Base-by-base conservation (phyloP, 2,888 invertebrate species). In the Eupithecia pulchellata region DNA sequence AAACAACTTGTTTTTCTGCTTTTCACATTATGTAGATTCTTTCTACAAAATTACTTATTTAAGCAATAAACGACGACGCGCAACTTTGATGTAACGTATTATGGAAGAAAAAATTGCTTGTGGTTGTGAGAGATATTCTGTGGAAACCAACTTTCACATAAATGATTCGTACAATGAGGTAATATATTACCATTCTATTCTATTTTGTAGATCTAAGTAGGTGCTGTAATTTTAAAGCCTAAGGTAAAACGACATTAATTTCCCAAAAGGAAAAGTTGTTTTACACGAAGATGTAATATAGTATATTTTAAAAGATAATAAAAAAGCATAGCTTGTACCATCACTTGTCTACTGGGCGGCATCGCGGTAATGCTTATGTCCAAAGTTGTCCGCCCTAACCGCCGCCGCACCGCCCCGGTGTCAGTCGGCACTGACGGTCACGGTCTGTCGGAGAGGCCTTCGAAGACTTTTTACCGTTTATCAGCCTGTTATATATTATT, bases 341-440 rank as follows among this genome's bases (percentile, higher is more conserved):
- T 58, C 71, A 78, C 76, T 52, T 25, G 80, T 79, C 81, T 84
- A 77, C 84, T 88, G 88, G 90, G 89, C 87, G 87, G 84, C 80
- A 80, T 88, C 84, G 89, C 85, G 91, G 90, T 91, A 92, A 92
- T 92, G 93, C 91, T 93, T 92, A 94, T 93, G 89, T 90, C 80
- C 64, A 88, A 93, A 93, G 88, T 94, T 93, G 82, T 80, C 83
- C 85, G 84, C 87, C 73, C 83, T 83, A 83, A 85, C 86, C 78
- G 82, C 79, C 80, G 77, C 78, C 80, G 77, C 77, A 39, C 34
- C 36, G 39, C 34, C 30, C 47, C 4, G 30, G 52, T 55, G 68
- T 17, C 52, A 32, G 67, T 52, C 42, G 58, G 27, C 62, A 29
- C 65, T 68, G 55, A 27, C 58, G 39, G 64, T 64, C 64, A 17